These are phyloP conservation scores for Cylloceria caligata DNA, from an alignment of 2,888 invertebrate species.

Conservation along the genomic window DNA sequence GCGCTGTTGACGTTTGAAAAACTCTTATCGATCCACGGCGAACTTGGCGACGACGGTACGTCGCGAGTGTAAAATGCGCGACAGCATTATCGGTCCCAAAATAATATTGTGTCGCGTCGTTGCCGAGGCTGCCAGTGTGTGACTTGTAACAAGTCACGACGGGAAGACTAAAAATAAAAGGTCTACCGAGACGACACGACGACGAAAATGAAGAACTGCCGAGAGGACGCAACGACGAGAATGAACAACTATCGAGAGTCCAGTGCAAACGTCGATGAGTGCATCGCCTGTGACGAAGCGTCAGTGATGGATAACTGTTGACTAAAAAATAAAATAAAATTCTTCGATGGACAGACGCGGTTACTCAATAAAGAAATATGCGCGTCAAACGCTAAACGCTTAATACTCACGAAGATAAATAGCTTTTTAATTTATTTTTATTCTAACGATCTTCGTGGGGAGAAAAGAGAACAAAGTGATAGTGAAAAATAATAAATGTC, in stretches of 20 bases:
- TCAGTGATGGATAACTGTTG: not conserved
- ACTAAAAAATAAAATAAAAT: not conserved
- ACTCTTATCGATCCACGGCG: not conserved
- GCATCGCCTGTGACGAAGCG: not conserved
- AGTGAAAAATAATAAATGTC: not conserved
- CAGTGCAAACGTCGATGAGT: slow-evolving; percentile 39
- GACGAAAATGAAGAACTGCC: slow-evolving; percentile 43
- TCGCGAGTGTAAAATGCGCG: slow-evolving; percentile 9
- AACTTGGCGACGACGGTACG: slow-evolving; percentile 21
- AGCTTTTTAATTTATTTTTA: not conserved
- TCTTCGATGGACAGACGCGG: not conserved
- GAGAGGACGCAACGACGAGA: not conserved
- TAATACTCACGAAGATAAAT: too few relatives aligned
- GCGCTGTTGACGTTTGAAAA: not conserved
- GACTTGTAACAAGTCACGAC: slow-evolving; percentile 60
- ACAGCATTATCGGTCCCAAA: slow-evolving; percentile 45
- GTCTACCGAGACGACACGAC: slow-evolving; percentile 42
- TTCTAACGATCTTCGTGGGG: not conserved
- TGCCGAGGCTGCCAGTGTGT: slow-evolving; percentile 42
- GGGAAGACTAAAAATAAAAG: slow-evolving; percentile 67
- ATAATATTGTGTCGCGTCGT: slow-evolving; percentile 59
- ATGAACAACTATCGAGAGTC: slow-evolving; percentile 34
- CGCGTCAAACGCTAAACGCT: slow-evolving; percentile 8
- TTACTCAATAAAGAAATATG: not conserved
- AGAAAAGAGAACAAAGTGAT: not conserved